These are phyloP conservation scores for Camelus dromedarius DNA, from an alignment of 2,113 vertebrate genomes.

Conservation along the genomic window DNA sequence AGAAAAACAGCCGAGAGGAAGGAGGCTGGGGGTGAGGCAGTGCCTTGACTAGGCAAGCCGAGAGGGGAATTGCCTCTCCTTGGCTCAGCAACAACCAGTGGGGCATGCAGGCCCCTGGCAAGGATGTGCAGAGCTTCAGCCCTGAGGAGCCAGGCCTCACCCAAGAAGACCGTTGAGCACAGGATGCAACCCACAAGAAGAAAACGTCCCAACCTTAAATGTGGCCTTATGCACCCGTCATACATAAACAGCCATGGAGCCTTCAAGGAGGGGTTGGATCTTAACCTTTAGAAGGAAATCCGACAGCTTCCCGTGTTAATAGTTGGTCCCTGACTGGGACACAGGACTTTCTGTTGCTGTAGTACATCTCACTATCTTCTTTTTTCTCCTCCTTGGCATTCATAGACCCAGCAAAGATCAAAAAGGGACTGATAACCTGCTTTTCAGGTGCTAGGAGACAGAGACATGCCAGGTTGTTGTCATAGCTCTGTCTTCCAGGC, in stretches of 20 bases:
- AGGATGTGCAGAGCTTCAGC: too few species aligned
- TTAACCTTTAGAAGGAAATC: not conserved
- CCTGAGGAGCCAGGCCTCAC: not conserved
- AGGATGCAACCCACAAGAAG: not conserved
- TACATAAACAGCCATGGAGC: not conserved
- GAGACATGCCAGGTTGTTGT: not conserved
- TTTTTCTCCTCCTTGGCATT: not conserved
- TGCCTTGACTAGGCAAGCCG: not conserved
- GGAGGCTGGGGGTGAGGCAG: not conserved
- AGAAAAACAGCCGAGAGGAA: constrained; percentile 17
- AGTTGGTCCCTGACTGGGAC: not conserved
- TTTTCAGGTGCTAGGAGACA: constrained; percentile 21
- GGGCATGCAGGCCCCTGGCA: not conserved
- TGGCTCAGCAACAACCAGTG: not conserved
- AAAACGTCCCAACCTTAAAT: not conserved
- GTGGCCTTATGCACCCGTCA: not conserved
- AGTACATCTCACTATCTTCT: not conserved
- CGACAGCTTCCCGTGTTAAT: not conserved
- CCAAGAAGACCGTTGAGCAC: not conserved
- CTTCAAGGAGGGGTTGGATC: not conserved
- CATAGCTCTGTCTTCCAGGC: not conserved
- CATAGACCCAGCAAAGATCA: not conserved
- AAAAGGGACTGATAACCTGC: not conserved
- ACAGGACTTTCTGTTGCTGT: not conserved
- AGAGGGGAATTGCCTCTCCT: not conserved